Conservation (phyloP, 2,797 vertebrate species). For the Erpetoichthys calabaricus region DNA sequence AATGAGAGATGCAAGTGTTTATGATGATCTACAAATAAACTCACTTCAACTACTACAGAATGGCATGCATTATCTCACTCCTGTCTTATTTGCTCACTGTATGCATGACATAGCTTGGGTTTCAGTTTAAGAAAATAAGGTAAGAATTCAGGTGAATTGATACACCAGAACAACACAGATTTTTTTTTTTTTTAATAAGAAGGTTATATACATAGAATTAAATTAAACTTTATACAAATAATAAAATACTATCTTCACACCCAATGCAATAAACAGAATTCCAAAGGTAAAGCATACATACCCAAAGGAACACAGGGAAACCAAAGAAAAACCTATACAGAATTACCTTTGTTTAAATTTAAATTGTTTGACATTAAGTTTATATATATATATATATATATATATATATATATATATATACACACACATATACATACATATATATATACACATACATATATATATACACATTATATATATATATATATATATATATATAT, state of each 20-base stretch:
- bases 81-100: too few species aligned
- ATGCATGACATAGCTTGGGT: too few species aligned
- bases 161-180: too few species aligned
- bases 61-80: too few species aligned
- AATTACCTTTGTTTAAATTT: slow-evolving; percentile 23
- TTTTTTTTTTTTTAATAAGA: slow-evolving; percentile 40
- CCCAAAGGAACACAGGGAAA: slow-evolving; percentile 32
- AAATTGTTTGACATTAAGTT: slow-evolving; percentile 3
- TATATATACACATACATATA: too few species aligned
- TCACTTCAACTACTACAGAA: too few species aligned
- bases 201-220: slow-evolving; percentile 88
- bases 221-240: slow-evolving; percentile 96
- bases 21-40: too few species aligned
- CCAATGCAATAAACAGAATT: slow-evolving; percentile 77
- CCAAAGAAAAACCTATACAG: slow-evolving; percentile 32
- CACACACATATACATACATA: neutral
- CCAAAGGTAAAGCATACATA: slow-evolving; percentile 35
- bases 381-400: slow-evolving; percentile 1
- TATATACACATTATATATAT: too few species aligned
- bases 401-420: slow-evolving; percentile 1
- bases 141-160: too few species aligned
- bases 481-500: neutral
- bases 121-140: too few species aligned
- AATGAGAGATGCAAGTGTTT: too few species aligned
- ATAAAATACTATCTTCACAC: slow-evolving; percentile 90